These are phyloP conservation scores for Alaudala cheleensis DNA, from an alignment of 2,113 vertebrate species.

Conservation along the genomic window DNA sequence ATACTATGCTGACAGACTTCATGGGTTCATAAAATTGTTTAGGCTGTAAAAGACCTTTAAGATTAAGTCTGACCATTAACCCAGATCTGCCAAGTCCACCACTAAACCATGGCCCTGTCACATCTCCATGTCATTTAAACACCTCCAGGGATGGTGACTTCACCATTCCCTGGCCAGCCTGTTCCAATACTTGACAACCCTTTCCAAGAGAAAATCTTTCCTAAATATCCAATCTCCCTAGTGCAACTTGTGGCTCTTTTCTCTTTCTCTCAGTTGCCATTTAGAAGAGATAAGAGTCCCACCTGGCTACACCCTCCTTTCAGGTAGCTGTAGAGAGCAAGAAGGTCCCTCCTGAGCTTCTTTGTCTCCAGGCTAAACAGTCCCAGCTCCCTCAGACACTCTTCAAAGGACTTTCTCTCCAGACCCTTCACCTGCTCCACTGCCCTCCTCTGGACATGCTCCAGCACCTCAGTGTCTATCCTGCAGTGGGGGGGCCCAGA, in stretches of 20 bases:
- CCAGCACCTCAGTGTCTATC: neutral
- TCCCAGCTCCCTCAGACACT: neutral
- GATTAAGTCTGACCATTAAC: neutral
- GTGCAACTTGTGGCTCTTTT: neutral
- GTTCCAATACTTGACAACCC: neutral
- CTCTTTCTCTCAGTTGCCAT: neutral
- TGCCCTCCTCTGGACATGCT: neutral
- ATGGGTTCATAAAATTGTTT: neutral
- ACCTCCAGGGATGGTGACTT: neutral
- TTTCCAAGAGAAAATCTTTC: neutral
- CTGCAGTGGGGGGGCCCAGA: neutral
- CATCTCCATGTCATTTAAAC: neutral
- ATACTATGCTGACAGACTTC: neutral
- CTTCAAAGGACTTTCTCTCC: neutral
- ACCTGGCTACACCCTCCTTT: neutral
- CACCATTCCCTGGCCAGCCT: neutral
- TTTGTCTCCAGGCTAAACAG: neutral
- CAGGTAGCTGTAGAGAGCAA: neutral
- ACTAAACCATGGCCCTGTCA: neutral
- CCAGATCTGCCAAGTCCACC: neutral
- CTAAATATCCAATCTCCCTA: neutral
- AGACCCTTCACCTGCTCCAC: no score
- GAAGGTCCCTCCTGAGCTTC: neutral
- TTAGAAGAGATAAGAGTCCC: neutral
- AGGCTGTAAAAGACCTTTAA: neutral